Evolutionary conservation across 2,888 invertebrate species (phyloP), one percentile per base, ranked within the genome.

Genomic region (Celastrina argiolus): DNA sequence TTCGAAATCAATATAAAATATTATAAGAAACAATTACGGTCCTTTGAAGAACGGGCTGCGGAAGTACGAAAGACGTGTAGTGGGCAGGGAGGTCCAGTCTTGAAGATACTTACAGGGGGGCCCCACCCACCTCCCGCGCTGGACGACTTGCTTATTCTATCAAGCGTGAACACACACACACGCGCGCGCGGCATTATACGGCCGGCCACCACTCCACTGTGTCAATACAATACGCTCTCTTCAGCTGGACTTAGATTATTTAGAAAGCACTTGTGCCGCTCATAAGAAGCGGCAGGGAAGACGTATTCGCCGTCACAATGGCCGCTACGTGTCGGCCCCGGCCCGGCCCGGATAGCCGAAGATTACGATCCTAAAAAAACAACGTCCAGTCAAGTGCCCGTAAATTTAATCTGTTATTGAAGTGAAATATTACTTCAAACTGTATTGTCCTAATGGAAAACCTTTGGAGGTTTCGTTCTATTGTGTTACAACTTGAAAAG

Each of bases 241-340:
- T 88, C 89, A 84, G 80, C 89, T 87, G 91, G 92, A 92, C 92
- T 92, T 90, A 91, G 92, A 91, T 92, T 92, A 92, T 92, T 92
- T 92, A 92, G 91, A 92, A 92, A 92, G 92, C 92, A 92, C 92
- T 92, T 91, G 90, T 92, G 91, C 91, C 87, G 90, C 88, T 91
- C 92, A 92, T 92, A 91, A 91, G 91, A 90, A 86, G 87, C 86
- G 85, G 81, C 85, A 83, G 84, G 84, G 84, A 89, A 91, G 90
- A 88, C 85, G 87, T 85, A 85, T 86, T 85, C 82, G 76, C 81
- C 88, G 88, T 90, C 87, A 91, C 91, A 91, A 91, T 91, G 87
- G 91, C 83, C 83, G 76, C 83, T 84, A 91, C 91, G 90, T 91
- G 91, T 90, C 88, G 83, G 84, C 82, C 78, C 81, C 83, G 81